Percentiles rank a stretch among this genome's conserved stretches.
phyloP scores from a whole-genome alignment of 2,888 invertebrate species.

The Bugula neritina region DNA sequence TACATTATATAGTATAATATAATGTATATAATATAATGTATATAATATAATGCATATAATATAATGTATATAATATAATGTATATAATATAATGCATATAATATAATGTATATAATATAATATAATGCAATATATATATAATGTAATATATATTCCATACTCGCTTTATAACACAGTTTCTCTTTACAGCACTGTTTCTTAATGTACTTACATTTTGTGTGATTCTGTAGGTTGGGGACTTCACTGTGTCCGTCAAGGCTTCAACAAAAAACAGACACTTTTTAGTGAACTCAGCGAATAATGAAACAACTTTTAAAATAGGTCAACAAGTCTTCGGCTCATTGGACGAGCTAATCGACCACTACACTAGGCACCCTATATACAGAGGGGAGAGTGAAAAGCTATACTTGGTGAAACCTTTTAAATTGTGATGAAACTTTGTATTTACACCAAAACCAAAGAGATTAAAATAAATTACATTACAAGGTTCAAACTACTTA shows the following conservation, averaged over 20 bases:
- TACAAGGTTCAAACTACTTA: too few species aligned
- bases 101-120: too few species aligned
- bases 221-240: constrained; percentile 82
- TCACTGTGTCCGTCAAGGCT: constrained; percentile 94
- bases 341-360: constrained; percentile 90
- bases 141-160: too few species aligned
- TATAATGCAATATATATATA: too few species aligned
- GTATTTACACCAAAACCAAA: background rate
- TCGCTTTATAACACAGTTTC: too few species aligned
- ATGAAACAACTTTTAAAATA: constrained; percentile 77
- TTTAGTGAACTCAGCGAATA: constrained; percentile 75
- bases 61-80: too few species aligned
- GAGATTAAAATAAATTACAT: background rate
- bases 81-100: too few species aligned
- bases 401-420: constrained; percentile 87
- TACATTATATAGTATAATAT: too few species aligned
- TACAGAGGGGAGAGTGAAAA: constrained; percentile 85
- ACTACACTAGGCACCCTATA: constrained; percentile 97
- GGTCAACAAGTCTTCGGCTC: constrained; percentile 95
- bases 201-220: constrained; percentile 24
- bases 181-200: too few species aligned
- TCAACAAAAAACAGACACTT: constrained; percentile 98
- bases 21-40: too few species aligned
- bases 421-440: constrained; percentile 50
- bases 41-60: too few species aligned